Conservation (phyloP, 1,140 invertebrate species). For the Musca vetustissima region DNA sequence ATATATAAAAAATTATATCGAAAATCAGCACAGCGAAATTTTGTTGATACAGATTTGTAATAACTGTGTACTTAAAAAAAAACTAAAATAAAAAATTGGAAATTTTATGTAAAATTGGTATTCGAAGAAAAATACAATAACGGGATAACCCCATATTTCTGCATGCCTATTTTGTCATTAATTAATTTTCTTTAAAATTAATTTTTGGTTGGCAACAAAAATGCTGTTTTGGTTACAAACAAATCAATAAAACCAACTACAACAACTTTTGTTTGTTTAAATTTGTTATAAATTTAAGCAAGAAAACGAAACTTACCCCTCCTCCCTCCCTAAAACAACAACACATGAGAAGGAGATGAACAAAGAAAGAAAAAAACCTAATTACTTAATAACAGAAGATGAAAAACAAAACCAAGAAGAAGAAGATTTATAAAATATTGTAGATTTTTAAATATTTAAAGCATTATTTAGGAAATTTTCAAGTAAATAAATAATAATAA, state of each 20-base stretch:
- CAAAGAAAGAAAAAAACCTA: slow-evolving; percentile 27
- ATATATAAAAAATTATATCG: slow-evolving; percentile 35
- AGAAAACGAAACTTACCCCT: slow-evolving; percentile 18
- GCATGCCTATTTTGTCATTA: no score
- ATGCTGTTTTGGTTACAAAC: slow-evolving; percentile 20
- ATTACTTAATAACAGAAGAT: slow-evolving; percentile 23
- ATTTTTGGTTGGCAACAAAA: background rate
- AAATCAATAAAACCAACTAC: slow-evolving; percentile 22
- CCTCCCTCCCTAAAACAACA: background rate
- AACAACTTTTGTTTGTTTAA: slow-evolving; percentile 32
- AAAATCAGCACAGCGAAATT: slow-evolving; percentile 49
- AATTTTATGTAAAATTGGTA: slow-evolving; percentile 21
- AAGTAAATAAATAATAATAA: slow-evolving; percentile 19
- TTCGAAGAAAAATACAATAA: slow-evolving; percentile 13
- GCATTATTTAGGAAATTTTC: slow-evolving; percentile 25
- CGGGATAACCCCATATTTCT: background rate
- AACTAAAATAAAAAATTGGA: no score
- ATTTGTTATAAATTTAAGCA: slow-evolving; percentile 39
- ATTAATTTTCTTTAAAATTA: no score
- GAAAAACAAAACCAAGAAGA: slow-evolving; percentile 14
- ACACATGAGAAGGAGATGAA: slow-evolving; percentile 24
- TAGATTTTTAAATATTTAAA: slow-evolving; percentile 29
- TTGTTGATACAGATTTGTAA: slow-evolving; percentile 2
- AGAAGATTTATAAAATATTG: slow-evolving; percentile 28
- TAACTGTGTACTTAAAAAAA: slow-evolving; percentile 30